Base-by-base conservation (phyloP, 2,113 vertebrate genomes). In the Brienomyrus brachyistius region DNA sequence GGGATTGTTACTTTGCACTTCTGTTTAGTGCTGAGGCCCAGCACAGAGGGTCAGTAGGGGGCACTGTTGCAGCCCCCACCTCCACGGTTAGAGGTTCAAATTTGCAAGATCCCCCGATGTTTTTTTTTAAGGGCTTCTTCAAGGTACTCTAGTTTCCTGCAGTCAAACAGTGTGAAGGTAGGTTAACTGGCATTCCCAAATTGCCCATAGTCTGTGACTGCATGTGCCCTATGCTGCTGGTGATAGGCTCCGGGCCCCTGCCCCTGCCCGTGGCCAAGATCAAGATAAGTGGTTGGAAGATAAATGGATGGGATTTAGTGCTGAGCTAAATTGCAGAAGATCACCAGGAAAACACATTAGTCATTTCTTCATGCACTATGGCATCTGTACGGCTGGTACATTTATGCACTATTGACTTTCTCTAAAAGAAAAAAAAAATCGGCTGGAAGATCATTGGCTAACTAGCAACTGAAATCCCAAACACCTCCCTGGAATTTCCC, bases 271-370 rank as follows among this genome's bases (percentile, higher is more conserved):
- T 80, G 35, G 43, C 31, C 35, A 35, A 80, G 15, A 80, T 43
- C 35, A 80, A 43, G 31, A 43, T 80, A 80, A 80, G 74, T 80
- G 74, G 15, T n/a, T 23, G 23, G 45, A 85, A 85, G 21, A 50
- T 70, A 27, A 70, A 70, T 19, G 13, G 92, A 94, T 93, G 93
- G 93, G 88, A 92, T 93, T 94, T 90, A 91, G 92, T 92, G 91
- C 93, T 94, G 92, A 92, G 92, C 95, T 96, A 96, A 96, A 96
- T 95, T 93, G 93, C 93, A 94, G 95, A 95, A 94, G 95, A 96
- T 96, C 96, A 95, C 95, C 95, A 95, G 95, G 95, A 95, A 96
- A 94, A 95, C 93, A 94, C 94, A 95, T 95, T 96, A 96, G 96
- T 95, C 94, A 95, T 95, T 96, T 96, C 95, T 92, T 95, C 93